Conservation (phyloP, 2,888 invertebrate genomes). For the Tuta absoluta region DNA sequence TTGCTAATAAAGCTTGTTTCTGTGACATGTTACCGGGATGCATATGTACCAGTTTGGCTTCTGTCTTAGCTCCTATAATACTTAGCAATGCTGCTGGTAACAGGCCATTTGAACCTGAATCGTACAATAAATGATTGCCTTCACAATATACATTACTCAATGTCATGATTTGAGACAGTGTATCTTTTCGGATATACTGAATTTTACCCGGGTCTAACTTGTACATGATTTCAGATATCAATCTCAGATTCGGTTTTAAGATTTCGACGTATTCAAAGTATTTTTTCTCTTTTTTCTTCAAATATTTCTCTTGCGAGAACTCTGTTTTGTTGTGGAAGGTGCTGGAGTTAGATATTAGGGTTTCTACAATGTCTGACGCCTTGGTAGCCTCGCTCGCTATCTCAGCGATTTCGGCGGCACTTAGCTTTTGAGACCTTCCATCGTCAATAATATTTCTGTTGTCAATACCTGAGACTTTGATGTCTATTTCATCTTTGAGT, state of each 20-base stretch:
- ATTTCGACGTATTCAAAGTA: conserved; percentile 92
- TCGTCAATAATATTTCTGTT: conserved; percentile 92
- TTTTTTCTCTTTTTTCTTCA: conserved; percentile 97
- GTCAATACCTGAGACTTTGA: conserved; percentile 87
- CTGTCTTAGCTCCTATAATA: conserved; percentile 84
- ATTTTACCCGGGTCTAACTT: conserved; percentile 88
- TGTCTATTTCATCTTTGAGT: conserved; percentile 83
- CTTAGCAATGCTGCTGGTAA: conserved; percentile 91
- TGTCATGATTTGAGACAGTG: conserved; percentile 92
- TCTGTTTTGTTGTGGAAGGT: conserved; percentile 95
- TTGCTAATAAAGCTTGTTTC: conserved; percentile 87
- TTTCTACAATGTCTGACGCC: conserved; percentile 91
- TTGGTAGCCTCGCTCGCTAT: conserved; percentile 88
- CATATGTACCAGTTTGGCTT: conserved; percentile 86
- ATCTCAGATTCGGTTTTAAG: conserved; percentile 88
- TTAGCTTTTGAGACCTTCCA: conserved; percentile 90
- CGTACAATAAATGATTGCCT: conserved; percentile 91
- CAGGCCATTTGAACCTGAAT: conserved; percentile 93
- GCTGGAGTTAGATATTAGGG: conserved; percentile 93
- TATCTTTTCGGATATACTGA: conserved; percentile 90
- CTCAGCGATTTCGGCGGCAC: conserved; percentile 90
- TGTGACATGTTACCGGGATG: conserved; percentile 92
- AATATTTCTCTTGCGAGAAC: conserved; percentile 96
- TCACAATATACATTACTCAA: conserved; percentile 89
- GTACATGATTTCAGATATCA: conserved; percentile 93